phyloP scores from a whole-genome alignment of 2,888 invertebrate genomes.

The Drosophila macrospina region DNA sequence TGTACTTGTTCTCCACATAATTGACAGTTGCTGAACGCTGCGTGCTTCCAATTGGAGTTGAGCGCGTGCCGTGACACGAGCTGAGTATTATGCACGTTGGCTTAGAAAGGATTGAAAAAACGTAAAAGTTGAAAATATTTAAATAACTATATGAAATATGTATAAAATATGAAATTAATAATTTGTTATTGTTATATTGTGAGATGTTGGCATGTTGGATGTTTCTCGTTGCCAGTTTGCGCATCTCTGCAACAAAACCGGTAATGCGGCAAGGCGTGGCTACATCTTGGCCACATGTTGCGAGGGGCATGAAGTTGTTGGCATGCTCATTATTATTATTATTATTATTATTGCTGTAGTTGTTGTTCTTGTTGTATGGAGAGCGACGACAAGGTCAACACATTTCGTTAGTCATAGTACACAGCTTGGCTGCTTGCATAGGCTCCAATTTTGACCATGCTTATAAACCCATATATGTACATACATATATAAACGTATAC shows the following conservation, averaged over 20 bases:
- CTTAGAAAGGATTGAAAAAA: background rate
- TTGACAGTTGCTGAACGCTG: slow-evolving; percentile 16
- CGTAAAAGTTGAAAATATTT: background rate
- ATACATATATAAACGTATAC: slow-evolving; percentile 5
- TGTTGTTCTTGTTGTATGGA: slow-evolving; percentile 26
- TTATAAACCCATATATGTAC: slow-evolving; percentile 1
- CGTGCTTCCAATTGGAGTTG: background rate
- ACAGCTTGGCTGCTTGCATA: slow-evolving; percentile 38
- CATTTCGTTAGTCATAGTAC: slow-evolving; percentile 52
- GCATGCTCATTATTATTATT: slow-evolving; percentile 20
- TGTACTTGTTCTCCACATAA: slow-evolving; percentile 7
- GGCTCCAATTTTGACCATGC: slow-evolving; percentile 42
- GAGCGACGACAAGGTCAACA: slow-evolving; percentile 67
- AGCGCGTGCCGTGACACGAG: slow-evolving; percentile 12
- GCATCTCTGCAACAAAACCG: slow-evolving; percentile 13
- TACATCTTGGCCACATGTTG: slow-evolving; percentile 16
- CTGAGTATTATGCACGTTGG: background rate
- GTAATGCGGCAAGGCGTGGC: slow-evolving; percentile 24
- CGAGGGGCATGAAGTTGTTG: slow-evolving; percentile 10
- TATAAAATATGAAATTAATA: background rate
- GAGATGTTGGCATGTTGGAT: background rate
- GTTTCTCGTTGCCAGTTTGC: background rate
- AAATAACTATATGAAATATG: background rate
- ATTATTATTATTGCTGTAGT: background rate
- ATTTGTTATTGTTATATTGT: background rate